Evolutionary conservation across 2,888 invertebrate species (phyloP), one percentile per base, ranked within the genome.

Genomic region (Phymatocera aterrima): DNA sequence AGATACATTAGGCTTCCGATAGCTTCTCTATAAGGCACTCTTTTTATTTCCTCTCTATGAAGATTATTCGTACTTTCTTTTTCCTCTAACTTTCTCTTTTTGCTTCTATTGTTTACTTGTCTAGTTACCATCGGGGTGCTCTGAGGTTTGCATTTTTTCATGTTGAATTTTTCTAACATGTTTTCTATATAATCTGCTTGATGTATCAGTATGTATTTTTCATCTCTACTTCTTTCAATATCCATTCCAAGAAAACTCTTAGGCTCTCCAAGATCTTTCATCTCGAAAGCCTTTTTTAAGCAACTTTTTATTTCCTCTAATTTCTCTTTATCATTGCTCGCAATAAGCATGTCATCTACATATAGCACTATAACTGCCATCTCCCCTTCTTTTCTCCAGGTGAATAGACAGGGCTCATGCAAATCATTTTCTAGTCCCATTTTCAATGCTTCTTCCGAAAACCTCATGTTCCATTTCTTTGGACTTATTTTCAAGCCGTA

Each of bases 1-100:
- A 84, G 40, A 79, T 83, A 85, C 57, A 83, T 46, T 24, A 84
- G 77, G 65, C 82, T 81, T 6, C 83, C 83, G 40, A 84, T 80
- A 0, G 83, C 83, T 79, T 85, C 82, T 61, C 83, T 68, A 48
- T 81, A 81, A 8, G 79, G 79, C 18, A 51, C 31, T 54, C 61
- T 65, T 31, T 43, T 34, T 1, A 24, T 48, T 24, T 28, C 46
- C 65, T 65, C 77, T 28, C n/a, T 46, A 46, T 46, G 37, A n/a
- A 18, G 21, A 46, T 46, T 54, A 37, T 77, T 61, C 31, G 21
- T 12, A 21, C 0, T n/a, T 28, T 77, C 64, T 37, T 34, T 51
- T 18, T 77, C 12, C 8, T 68, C 24, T 15, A 12, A 37, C 60
- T 65, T 78, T 70, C 43, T 74, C 60, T 72, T 48, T 34, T 64